These are phyloP conservation scores for Cyclophora punctaria DNA, from an alignment of 2,888 invertebrate genomes.

Conservation along the genomic window DNA sequence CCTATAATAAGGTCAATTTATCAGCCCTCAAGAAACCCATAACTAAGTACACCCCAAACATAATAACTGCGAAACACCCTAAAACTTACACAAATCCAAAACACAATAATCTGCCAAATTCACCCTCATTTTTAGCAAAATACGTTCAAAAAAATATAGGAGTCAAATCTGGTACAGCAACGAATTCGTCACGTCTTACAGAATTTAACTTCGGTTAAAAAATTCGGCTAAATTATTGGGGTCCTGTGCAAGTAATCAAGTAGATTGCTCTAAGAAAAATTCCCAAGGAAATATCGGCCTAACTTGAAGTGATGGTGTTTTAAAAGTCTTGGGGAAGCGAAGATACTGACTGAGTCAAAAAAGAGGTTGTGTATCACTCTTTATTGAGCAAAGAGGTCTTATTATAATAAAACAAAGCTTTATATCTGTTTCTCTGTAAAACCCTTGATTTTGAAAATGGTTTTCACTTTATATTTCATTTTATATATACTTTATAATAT, in stretches of 20 bases:
- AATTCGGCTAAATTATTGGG: slow-evolving; percentile 22
- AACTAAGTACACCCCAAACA: not conserved
- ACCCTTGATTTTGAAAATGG: not conserved
- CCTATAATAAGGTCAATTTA: too few species aligned
- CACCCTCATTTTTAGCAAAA: slow-evolving; percentile 6
- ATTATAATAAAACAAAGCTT: too few species aligned
- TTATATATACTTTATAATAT: too few species aligned
- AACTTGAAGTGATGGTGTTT: too few species aligned
- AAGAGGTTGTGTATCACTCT: too few species aligned
- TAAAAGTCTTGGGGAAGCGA: too few species aligned
- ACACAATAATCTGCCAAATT: not conserved
- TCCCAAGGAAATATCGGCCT: slow-evolving; percentile 1
- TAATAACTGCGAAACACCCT: not conserved
- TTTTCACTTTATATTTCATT: not conserved
- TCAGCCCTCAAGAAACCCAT: too few species aligned
- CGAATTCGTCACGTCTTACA: slow-evolving; percentile 6
- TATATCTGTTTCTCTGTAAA: too few species aligned
- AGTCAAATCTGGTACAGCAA: slow-evolving; percentile 1
- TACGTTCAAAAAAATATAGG: slow-evolving; percentile 1
- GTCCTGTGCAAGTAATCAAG: slow-evolving; percentile 15
- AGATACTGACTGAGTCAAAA: too few species aligned
- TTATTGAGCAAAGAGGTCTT: too few species aligned
- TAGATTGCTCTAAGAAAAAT: slow-evolving; percentile 18
- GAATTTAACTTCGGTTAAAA: slow-evolving; percentile 3
- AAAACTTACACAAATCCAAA: not conserved